Evolutionary conservation across 1,140 invertebrate species (phyloP).

Genomic region (Myzus persicae): DNA sequence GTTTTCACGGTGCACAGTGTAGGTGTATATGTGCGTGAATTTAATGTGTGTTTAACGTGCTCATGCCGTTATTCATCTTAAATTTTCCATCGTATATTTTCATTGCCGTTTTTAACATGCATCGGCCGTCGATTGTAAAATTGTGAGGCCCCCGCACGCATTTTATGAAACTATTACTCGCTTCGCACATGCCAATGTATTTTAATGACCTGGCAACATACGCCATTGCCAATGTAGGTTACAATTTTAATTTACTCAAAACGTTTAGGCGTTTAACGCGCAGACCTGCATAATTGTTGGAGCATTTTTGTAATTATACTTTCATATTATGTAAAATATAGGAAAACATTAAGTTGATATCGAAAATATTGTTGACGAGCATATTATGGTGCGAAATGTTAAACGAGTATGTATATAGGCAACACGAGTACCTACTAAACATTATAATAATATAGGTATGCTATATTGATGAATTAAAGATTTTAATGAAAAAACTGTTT

Average conservation of each 20-base stretch:
- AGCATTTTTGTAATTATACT: neutral
- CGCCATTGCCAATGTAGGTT: neutral
- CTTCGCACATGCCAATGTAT: neutral
- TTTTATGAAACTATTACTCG: neutral
- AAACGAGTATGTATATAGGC: too few relatives aligned
- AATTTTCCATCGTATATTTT: conserved; percentile 14
- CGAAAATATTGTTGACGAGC: neutral
- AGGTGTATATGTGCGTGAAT: neutral
- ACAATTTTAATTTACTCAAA: conserved; percentile 29
- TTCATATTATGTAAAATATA: neutral
- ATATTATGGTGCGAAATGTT: neutral
- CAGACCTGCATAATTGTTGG: neutral
- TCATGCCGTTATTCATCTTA: neutral
- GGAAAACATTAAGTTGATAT: neutral
- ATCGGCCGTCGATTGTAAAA: conserved; percentile 18
- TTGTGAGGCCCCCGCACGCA: neutral
- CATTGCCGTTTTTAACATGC: neutral
- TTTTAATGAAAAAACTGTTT: neutral
- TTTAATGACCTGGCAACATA: neutral
- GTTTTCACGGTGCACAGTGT: neutral
- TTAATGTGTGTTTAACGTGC: neutral
- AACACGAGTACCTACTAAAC: too few relatives aligned
- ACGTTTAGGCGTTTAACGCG: neutral
- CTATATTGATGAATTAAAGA: too few relatives aligned
- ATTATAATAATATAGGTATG: too few relatives aligned